A percentile compares a stretch with the other conserved stretches of the same genome.
These are phyloP conservation scores for Antheraea assamensis DNA, from an alignment of 2,888 invertebrate species.

Conservation along the genomic window DNA sequence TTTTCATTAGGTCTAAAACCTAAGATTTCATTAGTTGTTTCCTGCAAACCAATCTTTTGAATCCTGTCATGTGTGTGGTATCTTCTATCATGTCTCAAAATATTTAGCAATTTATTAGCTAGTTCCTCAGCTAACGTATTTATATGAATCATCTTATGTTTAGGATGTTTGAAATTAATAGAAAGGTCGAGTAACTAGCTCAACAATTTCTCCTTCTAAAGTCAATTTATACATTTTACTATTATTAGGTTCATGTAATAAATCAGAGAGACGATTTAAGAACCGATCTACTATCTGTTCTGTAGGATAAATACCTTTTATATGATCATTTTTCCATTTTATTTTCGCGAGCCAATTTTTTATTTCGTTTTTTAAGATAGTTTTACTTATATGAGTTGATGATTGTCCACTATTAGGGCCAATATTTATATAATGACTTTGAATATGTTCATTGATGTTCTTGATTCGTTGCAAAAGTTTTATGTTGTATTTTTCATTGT, in stretches of 20 bases:
- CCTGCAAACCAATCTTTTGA: not conserved
- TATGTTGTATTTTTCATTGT: not conserved
- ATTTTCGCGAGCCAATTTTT: not conserved
- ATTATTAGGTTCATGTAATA: not conserved
- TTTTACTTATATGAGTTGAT: slow-evolving; percentile 1
- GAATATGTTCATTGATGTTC: too few relatives aligned
- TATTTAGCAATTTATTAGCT: not conserved
- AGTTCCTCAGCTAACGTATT: not conserved
- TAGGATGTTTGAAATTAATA: not conserved
- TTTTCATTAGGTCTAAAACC: not conserved
- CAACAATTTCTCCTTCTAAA: slow-evolving; percentile 6
- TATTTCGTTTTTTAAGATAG: not conserved
- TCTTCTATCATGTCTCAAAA: not conserved
- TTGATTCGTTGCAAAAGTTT: not conserved
- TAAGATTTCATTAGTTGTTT: not conserved
- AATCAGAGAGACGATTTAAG: not conserved
- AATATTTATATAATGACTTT: not conserved
- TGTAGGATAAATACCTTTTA: not conserved
- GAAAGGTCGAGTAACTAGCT: not conserved
- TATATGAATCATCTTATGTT: slow-evolving; percentile 5
- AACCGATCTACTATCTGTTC: not conserved
- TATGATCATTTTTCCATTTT: not conserved
- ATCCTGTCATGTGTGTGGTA: not conserved
- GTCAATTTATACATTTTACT: slow-evolving; percentile 5
- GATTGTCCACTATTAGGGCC: not conserved